Conservation (phyloP, 1,140 invertebrate species). For the Bombus sibiricus region DNA sequence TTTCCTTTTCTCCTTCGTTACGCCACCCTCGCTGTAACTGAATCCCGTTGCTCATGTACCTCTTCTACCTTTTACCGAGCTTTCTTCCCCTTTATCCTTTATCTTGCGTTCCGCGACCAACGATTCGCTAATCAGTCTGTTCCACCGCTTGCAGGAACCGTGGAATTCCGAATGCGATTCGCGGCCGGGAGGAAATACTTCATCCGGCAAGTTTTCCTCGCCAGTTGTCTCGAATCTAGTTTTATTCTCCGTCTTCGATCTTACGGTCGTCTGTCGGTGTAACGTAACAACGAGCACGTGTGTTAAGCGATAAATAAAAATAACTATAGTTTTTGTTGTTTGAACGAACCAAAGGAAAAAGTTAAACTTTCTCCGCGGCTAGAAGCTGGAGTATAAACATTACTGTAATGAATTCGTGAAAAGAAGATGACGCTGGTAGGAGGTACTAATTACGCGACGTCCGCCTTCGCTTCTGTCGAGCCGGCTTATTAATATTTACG, state of each 20-base stretch:
- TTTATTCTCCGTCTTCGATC: too few relatives aligned
- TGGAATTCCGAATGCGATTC: conserved; percentile 73
- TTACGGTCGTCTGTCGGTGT: too few relatives aligned
- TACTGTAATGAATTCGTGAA: too few relatives aligned
- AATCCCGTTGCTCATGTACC: conserved; percentile 2
- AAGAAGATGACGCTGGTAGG: conserved; percentile 33
- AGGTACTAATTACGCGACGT: conserved; percentile 59
- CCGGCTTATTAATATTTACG: conserved; percentile 70
- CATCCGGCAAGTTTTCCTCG: not conserved
- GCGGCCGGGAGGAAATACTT: not conserved
- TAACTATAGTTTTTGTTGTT: too few relatives aligned
- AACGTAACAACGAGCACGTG: too few relatives aligned
- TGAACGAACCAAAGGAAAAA: too few relatives aligned
- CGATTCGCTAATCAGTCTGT: conserved; percentile 73
- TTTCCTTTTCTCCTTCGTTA: conserved; percentile 26
- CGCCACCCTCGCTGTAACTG: not conserved
- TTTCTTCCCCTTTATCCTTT: not conserved
- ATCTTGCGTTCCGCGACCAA: not conserved
- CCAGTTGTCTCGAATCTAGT: too few relatives aligned
- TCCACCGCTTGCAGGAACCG: conserved; percentile 57
- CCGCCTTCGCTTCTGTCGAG: conserved; percentile 28
- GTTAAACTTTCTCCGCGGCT: too few relatives aligned
- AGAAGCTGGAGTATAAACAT: too few relatives aligned
- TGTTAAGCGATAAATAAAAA: too few relatives aligned
- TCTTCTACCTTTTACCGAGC: not conserved